phyloP scores from a whole-genome alignment of 2,113 vertebrate species.

The Erpornis zantholeuca region DNA sequence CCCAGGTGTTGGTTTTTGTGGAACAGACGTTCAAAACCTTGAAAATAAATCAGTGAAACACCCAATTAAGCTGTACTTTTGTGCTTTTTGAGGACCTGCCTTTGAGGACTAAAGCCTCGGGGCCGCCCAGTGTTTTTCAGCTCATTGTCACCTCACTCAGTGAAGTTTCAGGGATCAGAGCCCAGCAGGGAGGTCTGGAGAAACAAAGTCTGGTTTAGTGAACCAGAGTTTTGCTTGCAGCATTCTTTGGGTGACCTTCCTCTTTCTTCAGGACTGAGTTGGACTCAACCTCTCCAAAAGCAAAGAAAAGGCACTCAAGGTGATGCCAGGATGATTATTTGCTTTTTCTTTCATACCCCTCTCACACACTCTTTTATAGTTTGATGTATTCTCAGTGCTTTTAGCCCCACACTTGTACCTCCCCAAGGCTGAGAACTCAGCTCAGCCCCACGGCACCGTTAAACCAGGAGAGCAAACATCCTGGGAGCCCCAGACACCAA shows the following conservation, averaged over 20 bases:
- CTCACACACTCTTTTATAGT: too few species aligned
- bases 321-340: too few species aligned
- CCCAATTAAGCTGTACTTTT: background rate
- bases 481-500: too few species aligned
- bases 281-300: background rate
- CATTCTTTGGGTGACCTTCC: background rate
- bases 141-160: background rate
- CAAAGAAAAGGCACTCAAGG: background rate
- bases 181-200: background rate
- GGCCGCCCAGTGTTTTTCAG: background rate
- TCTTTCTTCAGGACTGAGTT: background rate
- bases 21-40: background rate
- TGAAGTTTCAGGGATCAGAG: background rate
- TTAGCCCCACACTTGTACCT: too few species aligned
- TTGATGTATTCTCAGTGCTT: too few species aligned
- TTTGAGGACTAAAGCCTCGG: background rate
- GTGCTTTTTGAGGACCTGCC: background rate
- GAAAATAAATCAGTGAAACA: background rate
- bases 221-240: background rate
- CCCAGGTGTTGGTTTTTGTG: background rate
- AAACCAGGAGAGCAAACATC: too few species aligned
- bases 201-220: background rate
- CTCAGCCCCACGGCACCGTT: too few species aligned
- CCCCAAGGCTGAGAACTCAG: too few species aligned
- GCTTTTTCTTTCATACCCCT: too few species aligned